Conservation (phyloP, 2,888 invertebrate species). For the Hipparchia sbordonii region DNA sequence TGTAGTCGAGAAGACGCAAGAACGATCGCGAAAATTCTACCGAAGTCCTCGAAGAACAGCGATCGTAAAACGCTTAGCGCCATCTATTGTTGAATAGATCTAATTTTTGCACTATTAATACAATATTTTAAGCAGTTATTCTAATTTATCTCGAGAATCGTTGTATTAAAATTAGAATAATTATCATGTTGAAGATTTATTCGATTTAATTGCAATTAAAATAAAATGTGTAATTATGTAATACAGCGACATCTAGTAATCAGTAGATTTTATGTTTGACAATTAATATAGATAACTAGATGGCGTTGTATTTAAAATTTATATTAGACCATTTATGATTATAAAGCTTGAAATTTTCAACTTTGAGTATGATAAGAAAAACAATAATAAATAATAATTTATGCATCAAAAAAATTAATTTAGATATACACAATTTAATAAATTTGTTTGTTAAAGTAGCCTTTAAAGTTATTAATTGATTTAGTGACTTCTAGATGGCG, state of each 20-base stretch:
- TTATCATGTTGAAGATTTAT: no score
- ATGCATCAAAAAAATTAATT: background rate
- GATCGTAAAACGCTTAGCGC: conserved; percentile 35
- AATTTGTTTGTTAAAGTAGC: background rate
- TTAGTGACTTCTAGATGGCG: background rate
- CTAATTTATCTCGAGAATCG: no score
- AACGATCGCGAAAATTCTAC: conserved; percentile 61
- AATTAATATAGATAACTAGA: background rate
- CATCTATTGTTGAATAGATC: conserved; percentile 51
- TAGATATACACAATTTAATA: background rate
- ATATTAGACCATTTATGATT: no score
- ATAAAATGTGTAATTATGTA: background rate
- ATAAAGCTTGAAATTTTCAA: no score
- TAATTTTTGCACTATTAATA: background rate
- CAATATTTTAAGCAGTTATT: no score
- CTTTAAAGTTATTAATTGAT: background rate
- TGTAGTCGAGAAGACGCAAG: conserved; percentile 56
- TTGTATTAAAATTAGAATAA: no score
- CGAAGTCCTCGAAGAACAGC: background rate
- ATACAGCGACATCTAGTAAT: background rate
- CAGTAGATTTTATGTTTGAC: background rate
- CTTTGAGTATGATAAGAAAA: no score
- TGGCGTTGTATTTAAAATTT: background rate
- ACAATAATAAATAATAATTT: background rate
- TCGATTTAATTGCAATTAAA: no score